Evolutionary conservation across 2,113 vertebrate genomes (phyloP), one percentile per base, ranked within the genome.

Genomic region (Aix galericulata): DNA sequence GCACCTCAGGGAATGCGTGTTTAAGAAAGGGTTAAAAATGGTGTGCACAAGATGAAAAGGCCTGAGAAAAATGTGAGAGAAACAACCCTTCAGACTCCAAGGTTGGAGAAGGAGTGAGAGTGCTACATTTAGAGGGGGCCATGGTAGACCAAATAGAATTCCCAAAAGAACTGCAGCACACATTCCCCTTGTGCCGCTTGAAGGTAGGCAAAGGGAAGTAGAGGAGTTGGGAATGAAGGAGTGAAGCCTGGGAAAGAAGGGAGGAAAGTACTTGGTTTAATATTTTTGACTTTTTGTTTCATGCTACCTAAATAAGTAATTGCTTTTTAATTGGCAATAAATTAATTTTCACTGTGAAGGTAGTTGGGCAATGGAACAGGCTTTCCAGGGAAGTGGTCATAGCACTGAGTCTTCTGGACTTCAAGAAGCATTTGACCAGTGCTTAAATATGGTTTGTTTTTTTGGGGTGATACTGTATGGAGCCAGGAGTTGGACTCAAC

Each of bases 1-100:
- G 8, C 0, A 0, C 3, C 36, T 52, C 1, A 0, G 7, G 29
- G 12, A 55, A 66, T 73, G n/a, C 0, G 9, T 29, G 11, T 44
- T 84, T 56, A 1, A 26, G 7, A 64, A 32, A 50, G 6, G 4
- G 6, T 4, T 25, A 52, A 71, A 72, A 50, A 74, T 44, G 32
- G 13, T 68, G 12, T 29, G 36, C 6, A 44, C 17, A 7, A 60
- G 11, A 25, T 7, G 3, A 25, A 52, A 18, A 88, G 7, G 4
- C 9, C 10, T 81, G 22, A 50, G 31, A 55, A 76, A 44, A 38
- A n/a, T 36, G 3, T 17, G 7, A 68, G 14, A 50, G 46, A 44
- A 62, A 36, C 16, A 63, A 4, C 5, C 1, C 14, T 67, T 23
- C 50, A 52, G 50, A 52, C 22, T 25, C 23, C 50, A 52, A 52